Base-by-base conservation (phyloP, 2,113 vertebrate species). In the Anguilla japonica region DNA sequence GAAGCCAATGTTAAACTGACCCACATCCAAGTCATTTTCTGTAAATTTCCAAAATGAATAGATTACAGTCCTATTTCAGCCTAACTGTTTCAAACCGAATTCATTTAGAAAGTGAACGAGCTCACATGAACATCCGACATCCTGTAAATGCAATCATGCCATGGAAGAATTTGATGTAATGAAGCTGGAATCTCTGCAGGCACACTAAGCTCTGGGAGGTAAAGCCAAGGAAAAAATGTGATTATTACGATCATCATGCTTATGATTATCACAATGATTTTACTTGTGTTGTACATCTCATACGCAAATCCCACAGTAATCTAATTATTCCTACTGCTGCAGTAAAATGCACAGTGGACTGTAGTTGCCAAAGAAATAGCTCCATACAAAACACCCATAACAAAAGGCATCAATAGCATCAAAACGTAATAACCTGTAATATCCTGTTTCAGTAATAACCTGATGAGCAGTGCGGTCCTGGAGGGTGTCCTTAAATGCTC, bases 1-100 rank as follows among this genome's bases (percentile, higher is more conserved):
- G 84, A 60, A 63, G 50, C 29, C 78, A 60, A 34, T n/a, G 81
- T 83, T 89, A 86, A 18, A 83, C 84, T 87, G 82, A 89, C 81
- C 82, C 85, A 40, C 40, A 83, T 90, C 81, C 86, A 78, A 75
- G 88, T 87, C 29, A 84, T 92, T 90, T 91, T 85, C 85, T 87
- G 91, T 90, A 75, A 2, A 13, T n/a, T 6, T 75, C n/a, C n/a
- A 75, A 75, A 5, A 34, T 5, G n/a, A 75, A 13, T 8, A 34
- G 71, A 75, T 75, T 0, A 26, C 60, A 75, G 26, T 75, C 71
- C 26, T 34, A 2, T 75, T 29, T 75, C 0, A 75, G 71, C 26
- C 60, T 67, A 26, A 26, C 22, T 4, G n/a, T 34, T 75, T n/a
- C 26, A 75, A 29, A 75, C 13, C 13, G n/a, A 34, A 34, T n/a